phyloP scores from a whole-genome alignment of 2,888 invertebrate genomes.

The Geotrupes spiniger region DNA sequence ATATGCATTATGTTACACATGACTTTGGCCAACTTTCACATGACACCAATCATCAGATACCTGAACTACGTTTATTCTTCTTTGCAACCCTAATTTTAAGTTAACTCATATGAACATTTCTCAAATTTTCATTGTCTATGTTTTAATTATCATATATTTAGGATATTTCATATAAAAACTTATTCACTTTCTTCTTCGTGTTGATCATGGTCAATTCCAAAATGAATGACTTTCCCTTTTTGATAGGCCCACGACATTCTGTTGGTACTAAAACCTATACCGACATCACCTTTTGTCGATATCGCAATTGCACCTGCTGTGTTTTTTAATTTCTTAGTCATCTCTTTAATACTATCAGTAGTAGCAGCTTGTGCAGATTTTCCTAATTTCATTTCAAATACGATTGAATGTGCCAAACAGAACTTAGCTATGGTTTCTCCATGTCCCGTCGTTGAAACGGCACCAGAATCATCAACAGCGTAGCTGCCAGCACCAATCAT shows the following conservation, averaged over 20 bases:
- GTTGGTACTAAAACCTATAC: constrained; percentile 64
- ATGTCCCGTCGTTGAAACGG: constrained; percentile 81
- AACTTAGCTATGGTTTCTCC: constrained; percentile 80
- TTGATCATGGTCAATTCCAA: constrained; percentile 60
- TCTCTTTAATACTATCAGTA: constrained; percentile 57
- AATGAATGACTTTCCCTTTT: constrained; percentile 45
- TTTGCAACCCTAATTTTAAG: too few species aligned
- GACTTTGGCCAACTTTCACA: too few species aligned
- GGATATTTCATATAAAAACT: too few species aligned
- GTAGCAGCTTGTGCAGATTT: constrained; percentile 64
- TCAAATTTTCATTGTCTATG: too few species aligned
- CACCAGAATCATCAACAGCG: constrained; percentile 69
- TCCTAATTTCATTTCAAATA: constrained; percentile 61
- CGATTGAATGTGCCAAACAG: constrained; percentile 71
- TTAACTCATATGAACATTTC: too few species aligned
- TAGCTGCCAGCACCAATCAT: constrained; percentile 73
- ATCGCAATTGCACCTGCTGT: constrained; percentile 75
- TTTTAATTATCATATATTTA: too few species aligned
- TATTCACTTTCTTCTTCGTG: constrained; percentile 34
- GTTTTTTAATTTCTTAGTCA: constrained; percentile 68
- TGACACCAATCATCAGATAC: too few species aligned
- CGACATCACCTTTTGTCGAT: constrained; percentile 62
- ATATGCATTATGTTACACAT: too few species aligned
- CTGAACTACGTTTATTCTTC: too few species aligned
- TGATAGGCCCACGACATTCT: constrained; percentile 69